Conservation (phyloP, 2,797 vertebrate species). For the Aldrovandia affinis region DNA sequence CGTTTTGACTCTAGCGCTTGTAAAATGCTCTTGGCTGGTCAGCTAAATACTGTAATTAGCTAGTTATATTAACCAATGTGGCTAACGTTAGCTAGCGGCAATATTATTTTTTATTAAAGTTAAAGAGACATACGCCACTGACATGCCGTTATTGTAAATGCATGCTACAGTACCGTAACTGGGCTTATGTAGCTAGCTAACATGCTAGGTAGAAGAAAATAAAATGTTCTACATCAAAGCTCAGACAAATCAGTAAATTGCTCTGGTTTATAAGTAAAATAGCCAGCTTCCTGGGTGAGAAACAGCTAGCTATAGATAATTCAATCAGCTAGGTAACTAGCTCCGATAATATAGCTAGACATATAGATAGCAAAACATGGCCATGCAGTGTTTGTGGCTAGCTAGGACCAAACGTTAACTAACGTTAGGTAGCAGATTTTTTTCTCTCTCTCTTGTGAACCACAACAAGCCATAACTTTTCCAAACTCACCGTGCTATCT, state of each 20-base stretch:
- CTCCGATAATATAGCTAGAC: not conserved
- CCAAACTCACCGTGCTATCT: constrained; percentile 12
- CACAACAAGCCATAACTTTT: not conserved
- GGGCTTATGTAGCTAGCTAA: not conserved
- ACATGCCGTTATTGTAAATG: not conserved
- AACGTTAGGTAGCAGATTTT: not conserved
- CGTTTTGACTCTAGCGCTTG: not conserved
- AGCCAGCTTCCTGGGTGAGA: not conserved
- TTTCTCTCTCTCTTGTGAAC: not conserved
- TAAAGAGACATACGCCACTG: not conserved
- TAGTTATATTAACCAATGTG: not conserved
- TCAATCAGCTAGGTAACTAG: not conserved
- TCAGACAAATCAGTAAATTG: not conserved
- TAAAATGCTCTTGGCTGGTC: not conserved
- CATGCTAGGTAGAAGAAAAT: not conserved
- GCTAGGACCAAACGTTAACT: not conserved
- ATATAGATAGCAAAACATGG: not conserved
- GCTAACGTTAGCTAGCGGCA: not conserved
- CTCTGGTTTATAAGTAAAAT: no score
- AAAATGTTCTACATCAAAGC: not conserved
- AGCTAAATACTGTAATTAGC: no score
- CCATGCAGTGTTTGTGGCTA: not conserved
- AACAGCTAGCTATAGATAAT: not conserved
- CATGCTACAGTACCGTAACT: not conserved
- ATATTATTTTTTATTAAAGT: not conserved